Percentiles rank a stretch among this genome's conserved stretches.
Conservation (phyloP, 2,797 vertebrate genomes). For the Carcharodon carcharias region DNA sequence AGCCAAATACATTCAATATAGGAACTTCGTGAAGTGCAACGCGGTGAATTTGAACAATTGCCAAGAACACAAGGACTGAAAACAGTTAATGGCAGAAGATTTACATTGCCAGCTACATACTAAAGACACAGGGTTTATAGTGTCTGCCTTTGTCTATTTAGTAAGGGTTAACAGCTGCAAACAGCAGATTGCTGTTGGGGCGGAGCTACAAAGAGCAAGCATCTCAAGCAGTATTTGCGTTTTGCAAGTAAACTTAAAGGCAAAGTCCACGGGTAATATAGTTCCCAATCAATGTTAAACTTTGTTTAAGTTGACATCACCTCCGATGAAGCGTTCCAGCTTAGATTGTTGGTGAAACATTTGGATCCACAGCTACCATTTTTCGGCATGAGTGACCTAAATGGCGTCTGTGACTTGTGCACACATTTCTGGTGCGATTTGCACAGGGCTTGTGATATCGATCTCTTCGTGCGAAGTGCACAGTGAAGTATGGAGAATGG, state of each 20-base stretch:
- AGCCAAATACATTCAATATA: too few species aligned
- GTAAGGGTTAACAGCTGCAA: conserved; percentile 26
- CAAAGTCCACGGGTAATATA: not conserved
- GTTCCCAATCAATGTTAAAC: not conserved
- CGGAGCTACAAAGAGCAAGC: not conserved
- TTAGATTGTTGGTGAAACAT: not conserved
- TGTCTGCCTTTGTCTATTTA: not conserved
- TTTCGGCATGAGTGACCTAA: not conserved
- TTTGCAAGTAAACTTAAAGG: not conserved
- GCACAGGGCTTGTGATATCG: too few species aligned
- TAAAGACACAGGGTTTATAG: not conserved
- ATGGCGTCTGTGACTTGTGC: too few species aligned
- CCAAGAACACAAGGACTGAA: not conserved
- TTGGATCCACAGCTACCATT: not conserved
- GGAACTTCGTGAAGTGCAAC: not conserved
- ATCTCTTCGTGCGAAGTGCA: too few species aligned
- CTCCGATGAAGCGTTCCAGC: not conserved
- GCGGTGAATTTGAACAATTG: not conserved
- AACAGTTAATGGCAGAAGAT: not conserved
- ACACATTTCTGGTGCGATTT: too few species aligned
- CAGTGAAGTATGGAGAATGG: too few species aligned
- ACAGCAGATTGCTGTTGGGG: not conserved
- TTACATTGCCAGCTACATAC: not conserved
- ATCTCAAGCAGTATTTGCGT: not conserved
- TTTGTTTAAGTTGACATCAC: not conserved